These are phyloP conservation scores for Syngnathus floridae DNA, from an alignment of 2,113 vertebrate genomes.

Conservation along the genomic window DNA sequence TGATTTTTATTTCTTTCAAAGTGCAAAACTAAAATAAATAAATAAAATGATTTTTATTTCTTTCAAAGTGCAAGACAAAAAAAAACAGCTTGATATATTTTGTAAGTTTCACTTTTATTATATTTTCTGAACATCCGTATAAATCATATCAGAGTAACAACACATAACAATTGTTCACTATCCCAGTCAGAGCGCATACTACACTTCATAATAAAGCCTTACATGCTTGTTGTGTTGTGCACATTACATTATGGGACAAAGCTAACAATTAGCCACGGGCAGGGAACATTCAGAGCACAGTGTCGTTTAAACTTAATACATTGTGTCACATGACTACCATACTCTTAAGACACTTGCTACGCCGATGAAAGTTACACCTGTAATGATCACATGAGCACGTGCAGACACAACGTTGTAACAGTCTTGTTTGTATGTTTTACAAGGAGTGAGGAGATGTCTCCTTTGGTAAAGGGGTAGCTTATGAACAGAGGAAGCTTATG, in stretches of 20 bases:
- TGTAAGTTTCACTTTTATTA: constrained; percentile 51
- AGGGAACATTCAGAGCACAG: constrained; percentile 34
- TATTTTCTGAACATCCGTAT: constrained; percentile 45
- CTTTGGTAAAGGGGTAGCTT: constrained; percentile 58
- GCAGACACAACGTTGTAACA: constrained; percentile 56
- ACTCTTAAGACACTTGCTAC: constrained; percentile 52
- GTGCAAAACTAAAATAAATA: background rate
- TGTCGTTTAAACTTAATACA: constrained; percentile 31
- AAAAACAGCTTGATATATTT: background rate
- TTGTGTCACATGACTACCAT: constrained; percentile 29
- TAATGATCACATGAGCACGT: constrained; percentile 37
- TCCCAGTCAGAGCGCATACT: constrained; percentile 38
- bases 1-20: too few species aligned
- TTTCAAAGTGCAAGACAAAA: background rate
- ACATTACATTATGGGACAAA: constrained; percentile 32
- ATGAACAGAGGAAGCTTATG: constrained; percentile 65
- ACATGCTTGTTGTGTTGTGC: constrained; percentile 55
- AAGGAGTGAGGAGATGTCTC: constrained; percentile 32
- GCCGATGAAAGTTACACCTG: constrained; percentile 25
- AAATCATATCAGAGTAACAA: constrained; percentile 55
- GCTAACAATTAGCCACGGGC: constrained; percentile 30
- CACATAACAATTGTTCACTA: constrained; percentile 29
- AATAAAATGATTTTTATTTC: too few species aligned
- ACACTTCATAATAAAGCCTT: constrained; percentile 37
- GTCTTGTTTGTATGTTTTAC: constrained; percentile 22